Evolutionary conservation across 1,140 invertebrate genomes (phyloP), one percentile per base, ranked within the genome.

Genomic region (Pogonognathellus flavescens): DNA sequence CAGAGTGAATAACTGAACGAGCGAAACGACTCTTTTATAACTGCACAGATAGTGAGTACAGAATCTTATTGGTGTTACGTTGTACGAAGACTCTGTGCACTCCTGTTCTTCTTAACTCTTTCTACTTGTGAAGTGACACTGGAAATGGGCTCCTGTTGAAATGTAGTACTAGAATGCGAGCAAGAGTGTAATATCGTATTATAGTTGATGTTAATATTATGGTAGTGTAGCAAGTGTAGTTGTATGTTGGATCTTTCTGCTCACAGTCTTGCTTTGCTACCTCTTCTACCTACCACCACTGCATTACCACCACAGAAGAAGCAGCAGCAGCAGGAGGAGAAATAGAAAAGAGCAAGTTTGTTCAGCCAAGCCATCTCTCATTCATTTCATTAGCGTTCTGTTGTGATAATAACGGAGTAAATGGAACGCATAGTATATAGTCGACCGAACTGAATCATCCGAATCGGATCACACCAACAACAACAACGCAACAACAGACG

Each of bases 381-480:
- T 57, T 82, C 22, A 60, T 60, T 82, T 82, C 81, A 82, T 82
- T 82, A 82, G 13, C 55, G 50, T 31, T 14, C 55, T 52, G 76
- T 55, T 80, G 76, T 55, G 55, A 81, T 81, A 76, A 76, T 31
- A 66, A 62, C 18, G 41, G 25, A 41, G 31, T 18, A n/a, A 14
- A 14, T 16, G 14, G 22, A 10, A 31, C 7, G 20, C 22, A 20
- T 14, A 66, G 14, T 25, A 18, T 9, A 9, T 5, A 8, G 59
- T 59, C 10, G 20, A 18, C 4, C 22, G 62, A 66, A 66, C n/a
- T 76, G 70, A 41, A 76, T 76, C 70, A 76, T 25, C 11, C 16
- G 70, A 76, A 31, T 31, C 70, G 31, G 70, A 76, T 76, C 70
- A 76, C 31, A 41, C 31, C 31, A 41, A 41, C 31, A 41, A 41